phyloP scores from a whole-genome alignment of 2,113 vertebrate species.

The Burhinus oedicnemus region DNA sequence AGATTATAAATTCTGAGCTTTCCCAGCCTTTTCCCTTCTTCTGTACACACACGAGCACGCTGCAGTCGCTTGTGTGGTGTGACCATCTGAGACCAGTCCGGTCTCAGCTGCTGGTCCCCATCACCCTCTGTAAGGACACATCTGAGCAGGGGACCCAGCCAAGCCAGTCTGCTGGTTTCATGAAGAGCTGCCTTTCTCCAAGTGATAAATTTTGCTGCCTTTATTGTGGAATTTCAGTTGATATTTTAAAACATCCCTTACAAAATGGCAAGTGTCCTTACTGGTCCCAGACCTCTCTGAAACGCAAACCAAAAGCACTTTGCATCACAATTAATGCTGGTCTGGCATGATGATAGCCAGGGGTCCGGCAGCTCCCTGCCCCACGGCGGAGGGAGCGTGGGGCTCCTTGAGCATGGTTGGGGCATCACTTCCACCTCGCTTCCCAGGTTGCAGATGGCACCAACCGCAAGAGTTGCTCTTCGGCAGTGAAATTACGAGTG shows the following conservation, averaged over 20 bases:
- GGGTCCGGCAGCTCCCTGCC: not conserved
- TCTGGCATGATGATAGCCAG: not conserved
- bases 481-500: not conserved
- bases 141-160: not conserved
- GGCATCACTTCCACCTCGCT: not conserved
- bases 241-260: not conserved
- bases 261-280: not conserved
- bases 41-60: not conserved
- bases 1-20: not conserved
- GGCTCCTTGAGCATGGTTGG: too few relatives aligned
- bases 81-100: not conserved
- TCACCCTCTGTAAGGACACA: not conserved
- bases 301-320: not conserved
- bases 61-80: not conserved
- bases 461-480: not conserved
- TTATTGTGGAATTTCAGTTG: not conserved
- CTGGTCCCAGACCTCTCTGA: not conserved
- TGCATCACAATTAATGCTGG: too few relatives aligned
- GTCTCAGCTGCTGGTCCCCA: not conserved
- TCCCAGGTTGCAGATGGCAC: not conserved
- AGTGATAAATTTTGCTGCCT: not conserved
- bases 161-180: not conserved
- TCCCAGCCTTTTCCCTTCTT: not conserved
- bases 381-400: too few relatives aligned
- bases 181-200: not conserved